Evolutionary conservation across 2,888 invertebrate genomes (phyloP), one percentile per base, ranked within the genome.

Genomic region (Elmis aenea): DNA sequence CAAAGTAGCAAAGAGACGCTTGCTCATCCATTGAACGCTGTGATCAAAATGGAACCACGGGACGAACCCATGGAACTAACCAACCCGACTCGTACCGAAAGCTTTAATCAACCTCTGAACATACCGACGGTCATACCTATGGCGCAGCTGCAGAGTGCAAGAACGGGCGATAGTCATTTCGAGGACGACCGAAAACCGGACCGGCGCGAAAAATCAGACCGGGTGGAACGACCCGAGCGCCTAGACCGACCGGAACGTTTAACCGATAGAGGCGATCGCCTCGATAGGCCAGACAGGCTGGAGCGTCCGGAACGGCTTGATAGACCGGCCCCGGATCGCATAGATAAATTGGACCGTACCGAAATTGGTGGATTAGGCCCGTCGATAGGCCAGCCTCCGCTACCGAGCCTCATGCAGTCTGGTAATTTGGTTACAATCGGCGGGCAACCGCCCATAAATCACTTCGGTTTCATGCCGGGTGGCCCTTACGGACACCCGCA

Each of bases 341-440:
- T 46, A 25, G 52, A 54, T 66, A 50, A 72, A 64, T 28, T 61
- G 61, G 33, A 61, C 57, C 36, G 66, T 64, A 42, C 71, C 66
- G 55, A 51, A 28, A 28, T 57, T 65, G 31, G 58, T 50, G 34
- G 66, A 57, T 40, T 68, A 68, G 43, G 68, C 67, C 14, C 61
- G 68, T 38, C 67, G 51, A 68, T 74, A 4, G 72, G 70, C 21
- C 77, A 77, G 55, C 71, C 77, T 13, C 73, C 77, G 8, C 63
- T 77, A 32, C 69, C 73, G 23, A 75, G 73, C 13, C 59, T 77
- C 22, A 63, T 78, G 62, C 76, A 76, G 38, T 74, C 75, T 30
- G 74, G 75, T 22, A 75, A 78, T 50, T 59, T 79, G 45, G 74
- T 77, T 51, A 76, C 79, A 21, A 76, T 79, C 3, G 78, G 77